Conservation (phyloP, 92 coral and sea anemone genomes). For the Umimayanthus chanpuru region DNA sequence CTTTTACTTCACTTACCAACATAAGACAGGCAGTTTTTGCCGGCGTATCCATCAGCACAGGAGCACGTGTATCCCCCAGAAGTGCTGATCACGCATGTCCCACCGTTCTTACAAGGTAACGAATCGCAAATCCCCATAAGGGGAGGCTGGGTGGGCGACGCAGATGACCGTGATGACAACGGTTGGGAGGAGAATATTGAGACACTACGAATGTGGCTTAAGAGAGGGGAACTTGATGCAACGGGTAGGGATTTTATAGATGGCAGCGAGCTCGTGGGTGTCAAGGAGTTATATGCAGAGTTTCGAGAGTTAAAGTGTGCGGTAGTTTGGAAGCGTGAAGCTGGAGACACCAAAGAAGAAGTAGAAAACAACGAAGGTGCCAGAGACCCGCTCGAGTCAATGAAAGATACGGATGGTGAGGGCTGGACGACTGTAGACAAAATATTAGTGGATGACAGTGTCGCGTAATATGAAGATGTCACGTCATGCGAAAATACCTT, state of each 20-base stretch:
- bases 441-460: background rate
- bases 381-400: background rate
- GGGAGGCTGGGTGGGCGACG: background rate
- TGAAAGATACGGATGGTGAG: background rate
- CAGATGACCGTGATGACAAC: background rate
- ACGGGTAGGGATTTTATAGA: background rate
- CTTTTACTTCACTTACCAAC: slow-evolving; percentile 24
- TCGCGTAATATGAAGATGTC: background rate
- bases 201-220: background rate
- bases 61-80: background rate
- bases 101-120: slow-evolving; percentile 33
- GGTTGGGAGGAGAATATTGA: background rate
- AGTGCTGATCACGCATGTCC: background rate
- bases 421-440: background rate
- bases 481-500: background rate
- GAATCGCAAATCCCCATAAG: background rate
- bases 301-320: background rate
- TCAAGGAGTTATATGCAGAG: background rate
- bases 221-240: background rate
- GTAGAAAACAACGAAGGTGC: background rate
- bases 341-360: background rate
- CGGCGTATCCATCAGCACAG: slow-evolving; percentile 14
- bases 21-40: slow-evolving; percentile 13
- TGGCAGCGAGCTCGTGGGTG: background rate
- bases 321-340: background rate